phyloP scores from a whole-genome alignment of 2,888 invertebrate species.

The Sycophila texana region DNA sequence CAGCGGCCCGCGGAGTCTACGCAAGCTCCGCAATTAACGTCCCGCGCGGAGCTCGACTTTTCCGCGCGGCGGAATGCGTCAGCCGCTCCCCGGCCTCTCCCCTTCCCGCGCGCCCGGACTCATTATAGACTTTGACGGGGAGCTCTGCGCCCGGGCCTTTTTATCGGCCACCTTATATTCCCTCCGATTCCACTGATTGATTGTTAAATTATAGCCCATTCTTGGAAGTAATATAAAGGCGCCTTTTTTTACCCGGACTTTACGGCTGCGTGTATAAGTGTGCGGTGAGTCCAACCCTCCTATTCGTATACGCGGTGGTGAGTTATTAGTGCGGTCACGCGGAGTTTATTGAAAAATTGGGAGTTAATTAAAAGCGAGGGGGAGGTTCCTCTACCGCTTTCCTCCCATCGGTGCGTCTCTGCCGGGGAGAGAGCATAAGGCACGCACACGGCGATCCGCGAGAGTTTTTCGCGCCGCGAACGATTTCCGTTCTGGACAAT shows the following conservation, averaged over 20 bases:
- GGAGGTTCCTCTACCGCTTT: neutral
- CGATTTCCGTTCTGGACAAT: slow-evolving; percentile 26
- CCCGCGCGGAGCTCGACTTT: slow-evolving; percentile 4
- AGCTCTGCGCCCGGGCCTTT: neutral
- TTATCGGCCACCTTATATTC: neutral
- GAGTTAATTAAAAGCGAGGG: slow-evolving; percentile 18
- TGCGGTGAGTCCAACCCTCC: too few relatives aligned
- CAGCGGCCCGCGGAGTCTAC: neutral
- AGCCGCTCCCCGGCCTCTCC: too few relatives aligned
- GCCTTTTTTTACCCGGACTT: neutral
- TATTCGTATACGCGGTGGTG: neutral
- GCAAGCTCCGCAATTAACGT: slow-evolving; percentile 12
- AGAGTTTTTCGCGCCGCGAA: slow-evolving; percentile 11
- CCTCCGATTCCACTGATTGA: slow-evolving; percentile 8
- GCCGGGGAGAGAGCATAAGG: neutral
- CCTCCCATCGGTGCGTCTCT: neutral
- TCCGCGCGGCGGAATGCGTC: neutral
- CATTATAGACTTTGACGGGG: slow-evolving; percentile 12
- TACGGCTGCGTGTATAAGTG: too few relatives aligned
- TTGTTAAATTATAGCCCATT: neutral
- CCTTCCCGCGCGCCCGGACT: too few relatives aligned
- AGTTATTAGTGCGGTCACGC: slow-evolving; percentile 8
- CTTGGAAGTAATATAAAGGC: neutral
- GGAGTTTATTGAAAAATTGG: slow-evolving; percentile 31
- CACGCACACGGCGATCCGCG: neutral